Base-by-base conservation (phyloP, 2,888 invertebrate genomes). In the Trisateles emortualis region DNA sequence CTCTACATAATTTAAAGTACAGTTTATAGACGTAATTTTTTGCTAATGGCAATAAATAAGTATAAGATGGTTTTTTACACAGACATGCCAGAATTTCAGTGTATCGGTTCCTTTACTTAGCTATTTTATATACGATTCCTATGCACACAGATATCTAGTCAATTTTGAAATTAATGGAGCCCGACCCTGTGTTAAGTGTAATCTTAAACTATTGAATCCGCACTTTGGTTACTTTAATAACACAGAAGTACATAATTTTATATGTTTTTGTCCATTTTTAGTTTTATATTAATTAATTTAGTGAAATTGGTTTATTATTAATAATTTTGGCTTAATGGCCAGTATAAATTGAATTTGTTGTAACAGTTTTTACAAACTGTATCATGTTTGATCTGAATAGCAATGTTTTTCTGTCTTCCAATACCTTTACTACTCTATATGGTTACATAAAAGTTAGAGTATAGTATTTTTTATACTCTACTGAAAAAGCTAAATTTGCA, bases 121-220 rank as follows among this genome's bases (percentile, higher is more conserved):
- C 89, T 88, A 85, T 87, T 89, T 87, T 84, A 87, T 85, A 81
- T 86, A 89, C 84, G 89, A 88, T 91, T 92, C 92, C 92, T 92
- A 91, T 88, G 88, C 92, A 91, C 90, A 86, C 91, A 92, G 92
- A 83, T 88, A 90, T 92, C 92, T 92, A 92, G 92, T 92, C 92
- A 92, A 92, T 90, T 89, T 88, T 91, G 92, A 92, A 92, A 92
- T 91, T 91, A 91, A 86, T 78, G 84, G 84, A 85, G 83, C 78
- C 89, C 84, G 77, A 79, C 76, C 85, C 83, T 84, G 86, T 85
- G 88, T 86, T 83, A 59, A 72, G 72, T 75, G 81, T 82, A 76
- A 78, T 78, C 75, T 76, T 79, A 68, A 72, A 79, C 75, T 75
- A 77, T 84, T 76, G 79, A 85, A 78, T 76, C 84, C 83, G 81